Conservation (phyloP, 2,888 invertebrate genomes). For the Drosophila suboccidentalis region DNA sequence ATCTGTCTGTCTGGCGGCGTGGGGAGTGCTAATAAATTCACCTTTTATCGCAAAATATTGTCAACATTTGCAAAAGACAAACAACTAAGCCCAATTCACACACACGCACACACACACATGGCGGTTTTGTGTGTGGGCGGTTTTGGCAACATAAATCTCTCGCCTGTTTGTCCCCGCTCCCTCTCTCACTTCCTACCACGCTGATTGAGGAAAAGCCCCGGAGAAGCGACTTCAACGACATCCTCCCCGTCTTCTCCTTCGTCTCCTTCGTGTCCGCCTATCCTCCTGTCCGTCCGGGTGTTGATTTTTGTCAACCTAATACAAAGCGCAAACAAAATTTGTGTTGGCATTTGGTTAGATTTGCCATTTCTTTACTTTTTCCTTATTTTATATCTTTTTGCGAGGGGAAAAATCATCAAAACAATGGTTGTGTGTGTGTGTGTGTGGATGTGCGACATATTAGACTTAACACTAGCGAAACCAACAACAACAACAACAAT, state of each 20-base stretch:
- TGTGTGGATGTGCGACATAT: conserved; percentile 20
- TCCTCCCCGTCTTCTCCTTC: not conserved
- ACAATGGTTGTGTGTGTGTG: conserved; percentile 9
- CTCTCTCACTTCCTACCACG: too few species aligned
- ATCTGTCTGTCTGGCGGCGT: conserved; percentile 5
- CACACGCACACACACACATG: conserved; percentile 5
- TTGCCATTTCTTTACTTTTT: conserved; percentile 53
- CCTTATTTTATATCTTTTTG: conserved; percentile 4
- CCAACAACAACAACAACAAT: not conserved
- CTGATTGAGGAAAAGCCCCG: conserved; percentile 46
- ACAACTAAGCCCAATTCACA: conserved; percentile 52
- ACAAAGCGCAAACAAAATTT: conserved; percentile 78
- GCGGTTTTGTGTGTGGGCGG: conserved; percentile 25
- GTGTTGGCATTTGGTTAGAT: conserved; percentile 77
- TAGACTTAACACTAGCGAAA: conserved; percentile 24
- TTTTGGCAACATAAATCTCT: too few species aligned
- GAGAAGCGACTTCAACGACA: conserved; percentile 24
- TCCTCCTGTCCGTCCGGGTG: conserved; percentile 41
- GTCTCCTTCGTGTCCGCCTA: not conserved
- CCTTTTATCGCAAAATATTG: conserved; percentile 80
- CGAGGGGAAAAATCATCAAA: conserved; percentile 3
- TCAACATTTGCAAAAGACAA: conserved; percentile 78
- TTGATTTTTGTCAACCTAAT: conserved; percentile 80
- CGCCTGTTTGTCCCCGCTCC: too few species aligned
- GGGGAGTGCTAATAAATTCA: conserved; percentile 73